These are phyloP conservation scores for Trichogramma dendrolimi DNA, from an alignment of 2,888 invertebrate species.

Conservation along the genomic window DNA sequence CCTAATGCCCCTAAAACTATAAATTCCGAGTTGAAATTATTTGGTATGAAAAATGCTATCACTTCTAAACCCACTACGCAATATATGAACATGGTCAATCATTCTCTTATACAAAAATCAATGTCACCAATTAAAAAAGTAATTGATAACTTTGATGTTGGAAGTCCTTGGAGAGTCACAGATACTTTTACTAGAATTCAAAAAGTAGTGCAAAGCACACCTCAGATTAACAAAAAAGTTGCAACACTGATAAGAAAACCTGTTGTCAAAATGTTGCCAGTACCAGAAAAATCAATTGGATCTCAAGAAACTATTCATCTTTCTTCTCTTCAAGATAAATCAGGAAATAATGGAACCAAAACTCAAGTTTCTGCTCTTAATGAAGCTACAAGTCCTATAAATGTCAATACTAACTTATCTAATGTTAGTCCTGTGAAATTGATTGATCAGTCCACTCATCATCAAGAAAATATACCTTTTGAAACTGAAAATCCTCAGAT, in stretches of 20 bases:
- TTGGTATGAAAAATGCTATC: constrained; percentile 20
- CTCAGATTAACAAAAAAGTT: constrained; percentile 28
- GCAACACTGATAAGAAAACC: background rate
- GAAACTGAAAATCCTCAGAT: background rate
- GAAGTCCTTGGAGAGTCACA: constrained; percentile 40
- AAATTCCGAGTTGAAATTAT: constrained; percentile 24
- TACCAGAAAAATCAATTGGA: constrained; percentile 15
- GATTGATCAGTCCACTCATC: too few relatives aligned
- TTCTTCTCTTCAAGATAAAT: constrained; percentile 4
- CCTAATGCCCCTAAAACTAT: constrained; percentile 18
- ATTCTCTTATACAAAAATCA: constrained; percentile 32
- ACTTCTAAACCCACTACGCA: constrained; percentile 10
- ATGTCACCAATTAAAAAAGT: constrained; percentile 39
- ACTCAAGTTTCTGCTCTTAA: background rate
- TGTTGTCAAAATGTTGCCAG: constrained; percentile 8
- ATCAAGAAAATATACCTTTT: background rate
- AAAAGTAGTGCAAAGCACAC: constrained; percentile 41
- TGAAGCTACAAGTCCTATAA: background rate
- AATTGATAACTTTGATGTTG: constrained; percentile 31
- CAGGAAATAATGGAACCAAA: background rate
- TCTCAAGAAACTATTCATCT: constrained; percentile 22
- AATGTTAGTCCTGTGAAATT: too few relatives aligned
- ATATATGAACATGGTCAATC: constrained; percentile 24
- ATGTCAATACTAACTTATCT: background rate
- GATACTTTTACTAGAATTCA: constrained; percentile 36